These are phyloP conservation scores for Acomys russatus DNA, from an alignment of 2,797 vertebrate genomes.

Conservation along the genomic window DNA sequence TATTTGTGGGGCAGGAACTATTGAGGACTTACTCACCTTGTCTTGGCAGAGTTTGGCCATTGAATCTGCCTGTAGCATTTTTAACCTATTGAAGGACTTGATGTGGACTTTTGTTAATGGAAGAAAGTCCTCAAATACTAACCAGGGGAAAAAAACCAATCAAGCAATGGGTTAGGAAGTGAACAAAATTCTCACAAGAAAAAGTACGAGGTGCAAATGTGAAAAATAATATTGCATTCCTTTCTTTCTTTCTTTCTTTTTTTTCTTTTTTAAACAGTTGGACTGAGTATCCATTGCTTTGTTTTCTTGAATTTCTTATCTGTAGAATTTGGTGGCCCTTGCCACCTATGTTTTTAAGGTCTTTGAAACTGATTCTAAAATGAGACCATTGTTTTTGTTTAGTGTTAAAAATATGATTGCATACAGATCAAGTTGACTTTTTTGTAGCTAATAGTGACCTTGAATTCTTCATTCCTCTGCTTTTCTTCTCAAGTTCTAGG, in stretches of 20 bases:
- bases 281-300: not conserved
- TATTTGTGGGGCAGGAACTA: no score
- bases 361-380: slow-evolving; percentile 2
- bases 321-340: not conserved
- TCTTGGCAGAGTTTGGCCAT: no score
- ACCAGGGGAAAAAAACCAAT: not conserved
- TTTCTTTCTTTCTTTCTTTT: no score
- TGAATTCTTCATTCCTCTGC: not conserved
- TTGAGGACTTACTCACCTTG: no score
- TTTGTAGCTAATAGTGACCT: not conserved
- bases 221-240: no score
- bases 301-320: not conserved
- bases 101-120: not conserved
- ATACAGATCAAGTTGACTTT: not conserved
- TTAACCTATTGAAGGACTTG: not conserved
- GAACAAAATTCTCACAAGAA: not conserved
- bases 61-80: not conserved
- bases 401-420: not conserved
- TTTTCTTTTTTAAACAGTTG: not conserved
- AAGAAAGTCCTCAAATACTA: not conserved
- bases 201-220: not conserved
- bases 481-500: not conserved
- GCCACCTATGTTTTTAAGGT: not conserved
- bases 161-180: not conserved
- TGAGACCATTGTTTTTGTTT: not conserved